Evolutionary conservation across 2,113 vertebrate species (phyloP), one percentile per base, ranked within the genome.

Genomic region (Crypturellus undulatus): DNA sequence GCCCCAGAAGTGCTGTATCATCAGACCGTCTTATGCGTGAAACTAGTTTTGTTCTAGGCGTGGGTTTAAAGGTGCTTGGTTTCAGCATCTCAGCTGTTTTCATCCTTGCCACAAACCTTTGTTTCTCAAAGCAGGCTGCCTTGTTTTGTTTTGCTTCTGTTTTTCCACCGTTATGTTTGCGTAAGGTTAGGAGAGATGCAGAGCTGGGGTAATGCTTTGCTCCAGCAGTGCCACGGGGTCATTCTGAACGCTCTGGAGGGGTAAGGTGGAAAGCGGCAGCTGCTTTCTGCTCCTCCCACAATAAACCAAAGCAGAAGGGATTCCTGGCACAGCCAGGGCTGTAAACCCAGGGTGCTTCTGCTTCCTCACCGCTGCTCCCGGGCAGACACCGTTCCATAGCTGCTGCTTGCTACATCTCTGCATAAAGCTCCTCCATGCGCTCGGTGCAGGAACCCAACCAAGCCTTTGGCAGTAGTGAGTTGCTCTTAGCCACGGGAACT

Each of bases 1-100:
- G 43, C 81, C 94, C 96, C 75, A 30, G n/a, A 73, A 96, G 92
- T 84, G 91, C 96, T 94, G 77, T 89, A 15, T 79, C 80, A 67
- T 42, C 64, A 51, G 59, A 73, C 79, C 1, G 3, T 71, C 14
- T 26, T 90, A 84, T 2, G 4, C 26, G 81, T 59, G 63, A 88
- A 81, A n/a, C 71, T 65, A 81, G 70, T 86, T 83, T 89, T 25
- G 65, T 56, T 81, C 75, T n/a, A 70, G 92, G 60, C 4, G 0
- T 24, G 63, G 9, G 18, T 79, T 64, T 65, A 75, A 54, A 54
- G 76, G 72, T 13, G 54, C 68, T 71, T 5, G 4, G 54, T 89
- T 94, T 68, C 84, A 69, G 64, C 96, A 67, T 90, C 90, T 58
- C 24, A 1, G 67, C 43, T 1, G 0, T 79, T 92, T 91, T 80